Evolutionary conservation across 2,113 vertebrate species (phyloP), one percentile per base, ranked within the genome.

Genomic region (Amphiprion percula): DNA sequence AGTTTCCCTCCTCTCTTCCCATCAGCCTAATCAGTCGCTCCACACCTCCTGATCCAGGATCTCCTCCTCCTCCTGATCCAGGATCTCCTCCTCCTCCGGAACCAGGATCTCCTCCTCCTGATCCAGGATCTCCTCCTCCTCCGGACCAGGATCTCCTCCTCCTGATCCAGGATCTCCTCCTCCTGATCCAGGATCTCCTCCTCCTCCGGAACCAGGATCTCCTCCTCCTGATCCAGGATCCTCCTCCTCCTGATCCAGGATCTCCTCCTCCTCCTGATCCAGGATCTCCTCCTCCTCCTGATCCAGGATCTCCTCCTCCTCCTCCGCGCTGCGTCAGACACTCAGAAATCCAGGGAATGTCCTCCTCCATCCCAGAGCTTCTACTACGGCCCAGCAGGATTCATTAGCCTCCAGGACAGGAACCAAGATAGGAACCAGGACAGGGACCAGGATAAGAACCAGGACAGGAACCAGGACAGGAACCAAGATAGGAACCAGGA

Each of bases 331-430:
- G 89, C 21, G 1, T 21, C 21, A 21, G 21, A 94, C 87, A 86
- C 61, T 56, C 56, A 94, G 83, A 83, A 88, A 91, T 94, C 77
- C 52, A 21, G 73, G 92, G 95, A 95, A 94, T 94, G 90, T 78
- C 82, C 67, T 79, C 26, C 26, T 75, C 78, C 12, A 74, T 61
- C 64, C 74, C 79, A 30, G 41, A 33, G 39, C 37, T 83, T 70
- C 77, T 58, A 41, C 70, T 58, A 74, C 77, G 21, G 21, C 21
- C 21, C 21, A 21, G 21, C 21, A 41, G 64, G 86, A 83, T 86
- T 91, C 88, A 85, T 78, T 84, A 87, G 84, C 75, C 26, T 26
- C 26, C 26, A 63, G 83, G 76, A 69, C 9, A 88, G 5, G 17
- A 82, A 94, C 26, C 26, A 26, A 3, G 26, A 26, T 26, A 21